A percentile compares a stretch with the other conserved stretches of the same genome.
These are phyloP conservation scores for Microtus obscurus DNA, from an alignment of 2,797 vertebrate genomes.

Conservation along the genomic window DNA sequence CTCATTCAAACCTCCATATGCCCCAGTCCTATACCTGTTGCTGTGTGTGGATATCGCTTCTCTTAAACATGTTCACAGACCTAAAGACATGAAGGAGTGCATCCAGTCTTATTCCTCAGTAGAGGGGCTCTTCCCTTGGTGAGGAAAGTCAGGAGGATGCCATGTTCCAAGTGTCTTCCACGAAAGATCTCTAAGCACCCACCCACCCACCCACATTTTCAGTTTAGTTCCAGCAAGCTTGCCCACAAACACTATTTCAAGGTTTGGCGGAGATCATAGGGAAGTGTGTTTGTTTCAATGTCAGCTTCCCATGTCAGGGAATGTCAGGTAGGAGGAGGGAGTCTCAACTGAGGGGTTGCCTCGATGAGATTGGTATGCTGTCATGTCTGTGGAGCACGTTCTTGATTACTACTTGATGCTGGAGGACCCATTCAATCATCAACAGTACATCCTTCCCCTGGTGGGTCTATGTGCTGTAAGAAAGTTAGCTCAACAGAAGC, in stretches of 20 bases:
- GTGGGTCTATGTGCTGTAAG: not conserved
- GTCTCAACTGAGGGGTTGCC: not conserved
- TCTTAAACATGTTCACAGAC: not conserved
- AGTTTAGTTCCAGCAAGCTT: not conserved
- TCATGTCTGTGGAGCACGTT: not conserved
- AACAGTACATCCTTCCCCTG: not conserved
- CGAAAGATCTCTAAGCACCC: not conserved
- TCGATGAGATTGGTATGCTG: not conserved
- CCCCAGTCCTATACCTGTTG: not conserved
- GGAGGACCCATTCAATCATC: too few species aligned
- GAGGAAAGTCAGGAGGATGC: not conserved
- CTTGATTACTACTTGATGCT: not conserved
- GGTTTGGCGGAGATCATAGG: not conserved
- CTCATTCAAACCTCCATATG: not conserved
- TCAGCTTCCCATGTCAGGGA: not conserved
- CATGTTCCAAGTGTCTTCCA: not conserved
- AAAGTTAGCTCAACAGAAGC: not conserved
- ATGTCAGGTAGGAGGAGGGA: not conserved
- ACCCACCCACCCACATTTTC: not conserved
- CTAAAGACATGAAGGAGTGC: not conserved
- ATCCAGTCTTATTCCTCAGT: not conserved
- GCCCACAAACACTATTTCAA: not conserved
- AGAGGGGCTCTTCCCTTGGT: not conserved
- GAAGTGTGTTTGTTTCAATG: not conserved
- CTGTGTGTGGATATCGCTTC: not conserved